Evolutionary conservation across 2,888 invertebrate species (phyloP), one percentile per base, ranked within the genome.

Genomic region (Tupiocoris notatus): DNA sequence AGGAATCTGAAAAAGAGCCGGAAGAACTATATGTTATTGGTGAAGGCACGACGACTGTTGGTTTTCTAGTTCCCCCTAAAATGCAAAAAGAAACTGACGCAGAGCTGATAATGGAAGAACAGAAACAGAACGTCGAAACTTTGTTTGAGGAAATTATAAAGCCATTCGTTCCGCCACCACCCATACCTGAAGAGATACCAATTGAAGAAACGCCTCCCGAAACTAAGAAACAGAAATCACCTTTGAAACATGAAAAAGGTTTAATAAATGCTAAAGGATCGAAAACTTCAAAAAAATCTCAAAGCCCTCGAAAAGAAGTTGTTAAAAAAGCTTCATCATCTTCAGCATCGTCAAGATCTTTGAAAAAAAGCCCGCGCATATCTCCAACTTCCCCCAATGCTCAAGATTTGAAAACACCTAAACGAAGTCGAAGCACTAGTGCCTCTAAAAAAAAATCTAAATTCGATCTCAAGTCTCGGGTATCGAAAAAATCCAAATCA

Each of bases 31-130:
- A 62, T 24, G 25, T 62, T 1, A 63, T 73, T 16, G 73, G 54
- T 18, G 73, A 73, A 54, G 73, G 62, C 2, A 25, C 24, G 17
- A 73, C 73, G n/a, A 63, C 73, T 7, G 54, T 73, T 6, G 73
- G 63, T 3, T 73, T 73, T 21, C 63, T 73, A 1, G 62, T 73
- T 23, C 68, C 68, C 3, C 66, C 66, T 22, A 57, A 57, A 2
- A 73, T 62, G 21, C 25, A 17, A 1, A 73, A 61, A 9, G 73
- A 62, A 25, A 62, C 61, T n/a, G 56, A 18, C 21, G 61, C 73
- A 20, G 73, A 63, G n/a, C 61, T 73, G 25, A 54, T 73, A 20
- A n/a, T 73, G 0, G n/a, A 18, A 12, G 73, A 73, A n/a, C 23
- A 23, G 1, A 39, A 22, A 3, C n/a, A 39, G 20, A 21, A 73